phyloP scores from a whole-genome alignment of 2,888 invertebrate species.

The Polymixis flavicincta region DNA sequence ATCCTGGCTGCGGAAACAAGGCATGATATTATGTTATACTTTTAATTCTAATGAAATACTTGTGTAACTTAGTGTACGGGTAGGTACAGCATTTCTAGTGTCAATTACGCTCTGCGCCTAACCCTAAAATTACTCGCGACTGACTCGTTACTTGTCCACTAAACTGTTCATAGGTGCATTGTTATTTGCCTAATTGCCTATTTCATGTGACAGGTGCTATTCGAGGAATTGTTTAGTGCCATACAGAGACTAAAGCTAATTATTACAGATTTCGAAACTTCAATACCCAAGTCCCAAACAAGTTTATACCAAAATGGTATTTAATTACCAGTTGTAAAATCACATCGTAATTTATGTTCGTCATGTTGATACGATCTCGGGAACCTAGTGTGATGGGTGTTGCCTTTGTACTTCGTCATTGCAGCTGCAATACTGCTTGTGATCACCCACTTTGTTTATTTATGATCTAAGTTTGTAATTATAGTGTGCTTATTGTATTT shows the following conservation, averaged over 20 bases:
- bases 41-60: background rate
- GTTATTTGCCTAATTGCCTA: background rate
- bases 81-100: background rate
- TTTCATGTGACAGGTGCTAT: slow-evolving; percentile 25
- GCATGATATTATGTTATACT: no score
- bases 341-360: slow-evolving; percentile 56
- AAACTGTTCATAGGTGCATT: slow-evolving; percentile 20
- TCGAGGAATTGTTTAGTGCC: slow-evolving; percentile 18
- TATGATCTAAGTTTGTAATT: slow-evolving; percentile 57
- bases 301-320: slow-evolving; percentile 50
- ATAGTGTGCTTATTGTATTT: slow-evolving; percentile 43
- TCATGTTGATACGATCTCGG: slow-evolving; percentile 62
- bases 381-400: slow-evolving; percentile 54
- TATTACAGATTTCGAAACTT: slow-evolving; percentile 42
- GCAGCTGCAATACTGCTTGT: slow-evolving; percentile 44
- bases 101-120: background rate
- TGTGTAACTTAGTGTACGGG: background rate
- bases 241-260: slow-evolving; percentile 3
- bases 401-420: slow-evolving; percentile 58
- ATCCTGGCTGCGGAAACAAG: no score
- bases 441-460: slow-evolving; percentile 55
- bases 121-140: background rate
- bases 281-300: slow-evolving; percentile 20
- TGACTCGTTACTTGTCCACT: background rate
- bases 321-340: slow-evolving; percentile 61